Evolutionary conservation across 64 coral and sea anemone species (phyloP).

Genomic region (Exaiptasia diaphana): DNA sequence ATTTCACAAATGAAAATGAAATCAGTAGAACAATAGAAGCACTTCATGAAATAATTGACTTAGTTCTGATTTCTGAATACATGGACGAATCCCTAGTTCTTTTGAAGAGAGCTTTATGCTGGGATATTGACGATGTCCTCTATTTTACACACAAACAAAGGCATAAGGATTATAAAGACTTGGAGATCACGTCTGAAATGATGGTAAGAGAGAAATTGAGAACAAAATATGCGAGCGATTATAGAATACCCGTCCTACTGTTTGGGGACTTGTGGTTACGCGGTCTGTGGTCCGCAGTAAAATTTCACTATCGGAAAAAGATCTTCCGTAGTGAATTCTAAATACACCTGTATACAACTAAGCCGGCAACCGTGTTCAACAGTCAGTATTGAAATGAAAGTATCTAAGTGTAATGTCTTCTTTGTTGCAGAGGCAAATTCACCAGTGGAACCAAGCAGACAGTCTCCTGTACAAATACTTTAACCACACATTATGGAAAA

Average conservation of each 20-base stretch:
- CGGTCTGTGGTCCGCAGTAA: no score
- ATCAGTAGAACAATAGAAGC: constrained; percentile 65
- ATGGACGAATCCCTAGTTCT: constrained; percentile 83
- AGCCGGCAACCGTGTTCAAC: no score
- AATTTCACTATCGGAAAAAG: no score
- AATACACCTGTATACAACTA: no score
- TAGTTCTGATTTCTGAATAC: constrained; percentile 75
- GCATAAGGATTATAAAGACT: constrained; percentile 65
- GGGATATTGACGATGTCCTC: constrained; percentile 74
- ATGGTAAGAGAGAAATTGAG: not conserved
- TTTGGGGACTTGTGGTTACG: no score
- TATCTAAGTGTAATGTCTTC: no score
- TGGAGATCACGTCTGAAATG: constrained; percentile 51
- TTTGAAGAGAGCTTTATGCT: constrained; percentile 65
- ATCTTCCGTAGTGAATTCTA: no score
- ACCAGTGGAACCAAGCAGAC: constrained; percentile 38
- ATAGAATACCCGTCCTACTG: no score
- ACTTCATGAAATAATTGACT: constrained; percentile 45
- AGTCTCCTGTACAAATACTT: constrained; percentile 36
- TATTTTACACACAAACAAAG: constrained; percentile 65
- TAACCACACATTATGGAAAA: constrained; percentile 31
- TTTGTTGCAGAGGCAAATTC: constrained; percentile 7
- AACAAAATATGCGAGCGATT: no score
- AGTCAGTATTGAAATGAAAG: no score
- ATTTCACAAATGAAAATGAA: constrained; percentile 48